These are phyloP conservation scores for Standfussiana lucernea DNA, from an alignment of 2,888 invertebrate species.

Conservation along the genomic window DNA sequence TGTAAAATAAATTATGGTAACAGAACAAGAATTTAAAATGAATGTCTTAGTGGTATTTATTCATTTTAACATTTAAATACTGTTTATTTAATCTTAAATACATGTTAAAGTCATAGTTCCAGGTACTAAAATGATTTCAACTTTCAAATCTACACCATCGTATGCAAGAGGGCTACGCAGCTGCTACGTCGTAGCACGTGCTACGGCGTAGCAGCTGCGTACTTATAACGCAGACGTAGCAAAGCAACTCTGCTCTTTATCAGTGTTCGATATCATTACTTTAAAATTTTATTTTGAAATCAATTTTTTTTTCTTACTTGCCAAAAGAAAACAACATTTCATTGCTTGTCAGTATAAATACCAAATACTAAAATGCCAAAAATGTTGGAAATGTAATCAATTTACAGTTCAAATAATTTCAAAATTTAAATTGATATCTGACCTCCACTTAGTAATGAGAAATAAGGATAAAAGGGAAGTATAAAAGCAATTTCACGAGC, in stretches of 20 bases:
- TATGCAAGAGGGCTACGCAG: not conserved
- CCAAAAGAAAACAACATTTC: not conserved
- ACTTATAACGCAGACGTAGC: not conserved
- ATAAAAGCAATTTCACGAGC: slow-evolving; percentile 12
- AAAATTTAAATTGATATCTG: slow-evolving; percentile 32
- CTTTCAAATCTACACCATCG: not conserved
- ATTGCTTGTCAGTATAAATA: not conserved
- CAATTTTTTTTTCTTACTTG: not conserved
- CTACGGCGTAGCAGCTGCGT: not conserved
- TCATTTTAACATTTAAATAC: not conserved
- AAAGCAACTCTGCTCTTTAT: not conserved
- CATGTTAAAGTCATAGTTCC: not conserved
- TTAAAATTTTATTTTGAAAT: not conserved
- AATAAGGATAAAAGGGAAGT: slow-evolving; percentile 11
- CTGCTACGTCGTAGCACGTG: slow-evolving; percentile 39
- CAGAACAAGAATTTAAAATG: not conserved
- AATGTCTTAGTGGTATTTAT: not conserved
- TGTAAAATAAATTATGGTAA: not conserved
- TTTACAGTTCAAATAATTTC: slow-evolving; percentile 3
- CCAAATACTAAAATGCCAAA: not conserved
- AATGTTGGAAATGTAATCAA: slow-evolving; percentile 2
- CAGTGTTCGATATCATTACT: not conserved
- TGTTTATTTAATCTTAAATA: not conserved
- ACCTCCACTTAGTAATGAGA: slow-evolving; percentile 10
- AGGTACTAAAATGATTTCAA: not conserved